Evolutionary conservation across 2,797 vertebrate species (phyloP), one percentile per base, ranked within the genome.

Genomic region (Hipposideros larvatus): DNA sequence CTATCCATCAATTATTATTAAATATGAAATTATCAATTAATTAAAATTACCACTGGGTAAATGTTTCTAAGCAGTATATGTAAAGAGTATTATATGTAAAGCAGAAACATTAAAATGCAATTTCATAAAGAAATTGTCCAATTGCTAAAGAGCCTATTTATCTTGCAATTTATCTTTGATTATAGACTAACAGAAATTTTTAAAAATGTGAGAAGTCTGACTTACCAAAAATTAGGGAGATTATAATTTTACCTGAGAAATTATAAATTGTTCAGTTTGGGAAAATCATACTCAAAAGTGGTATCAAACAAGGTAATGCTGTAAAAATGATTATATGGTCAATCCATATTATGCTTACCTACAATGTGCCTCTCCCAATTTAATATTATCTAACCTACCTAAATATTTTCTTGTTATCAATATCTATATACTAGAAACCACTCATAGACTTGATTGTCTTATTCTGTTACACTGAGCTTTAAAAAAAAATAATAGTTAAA

Each of bases 71-170:
- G 82, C 0, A 87, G 43, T 13, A n/a, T 51, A 91, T 28, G 11
- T 73, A 88, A 79, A 80, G 7, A 78, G 14, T 16, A 95, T n/a
- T 21, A 92, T 85, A 7, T 65, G 11, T 65, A 57, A 70, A 84
- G 48, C 18, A 91, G 89, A 96, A 82, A 73, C 9, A 87, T 37
- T 63, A 90, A 88, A 90, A 87, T 89, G 46, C 16, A 70, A 75
- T 74, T 82, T 96, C 43, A 89, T 73, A 84, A 75, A 89, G 18
- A 83, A 89, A 82, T 8, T 91, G 11, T 10, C 18, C 66, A 82
- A 14, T 77, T 24, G 51, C n/a, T 71, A 86, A 85, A 87, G 26
- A 83, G 94, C 34, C 66, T 19, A 84, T 61, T 43, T 86, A 55
- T 43, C 46, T n/a, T 92, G 6, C 7, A 91, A 92, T 16, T 89